Conservation (phyloP, 2,888 invertebrate species). For the Automeris io region DNA sequence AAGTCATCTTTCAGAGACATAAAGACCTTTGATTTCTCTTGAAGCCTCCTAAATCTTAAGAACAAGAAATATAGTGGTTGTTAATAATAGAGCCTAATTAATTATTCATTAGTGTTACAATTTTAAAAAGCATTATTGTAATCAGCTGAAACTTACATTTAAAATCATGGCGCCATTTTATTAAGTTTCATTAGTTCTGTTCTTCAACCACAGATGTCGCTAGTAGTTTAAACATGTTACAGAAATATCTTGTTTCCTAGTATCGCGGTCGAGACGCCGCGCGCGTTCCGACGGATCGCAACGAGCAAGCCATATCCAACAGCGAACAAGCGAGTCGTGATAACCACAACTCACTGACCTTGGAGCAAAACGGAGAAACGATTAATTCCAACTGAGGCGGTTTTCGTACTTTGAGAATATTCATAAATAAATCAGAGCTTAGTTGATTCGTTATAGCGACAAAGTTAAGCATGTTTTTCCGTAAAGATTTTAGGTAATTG, state of each 20-base stretch:
- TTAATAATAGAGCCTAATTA: too few relatives aligned
- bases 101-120: too few relatives aligned
- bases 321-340: constrained; percentile 31
- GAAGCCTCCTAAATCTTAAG: too few relatives aligned
- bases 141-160: too few relatives aligned
- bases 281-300: constrained; percentile 15
- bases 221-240: constrained; percentile 27
- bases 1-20: too few relatives aligned
- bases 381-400: constrained; percentile 55
- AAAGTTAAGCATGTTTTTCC: constrained; percentile 1
- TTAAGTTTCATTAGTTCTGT: constrained; percentile 18
- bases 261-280: constrained; percentile 33
- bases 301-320: constrained; percentile 4
- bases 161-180: too few relatives aligned
- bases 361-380: constrained; percentile 67
- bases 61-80: too few relatives aligned
- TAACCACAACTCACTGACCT: constrained; percentile 69
- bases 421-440: too few relatives aligned
- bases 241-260: constrained; percentile 53
- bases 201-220: constrained; percentile 43
- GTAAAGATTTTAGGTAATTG: too few relatives aligned
- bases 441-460: too few relatives aligned
- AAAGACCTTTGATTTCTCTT: too few relatives aligned
- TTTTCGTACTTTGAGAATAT: constrained; percentile 51
- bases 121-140: too few relatives aligned